Conservation (phyloP, 1,140 invertebrate genomes). For the Meloidogyne exigua region DNA sequence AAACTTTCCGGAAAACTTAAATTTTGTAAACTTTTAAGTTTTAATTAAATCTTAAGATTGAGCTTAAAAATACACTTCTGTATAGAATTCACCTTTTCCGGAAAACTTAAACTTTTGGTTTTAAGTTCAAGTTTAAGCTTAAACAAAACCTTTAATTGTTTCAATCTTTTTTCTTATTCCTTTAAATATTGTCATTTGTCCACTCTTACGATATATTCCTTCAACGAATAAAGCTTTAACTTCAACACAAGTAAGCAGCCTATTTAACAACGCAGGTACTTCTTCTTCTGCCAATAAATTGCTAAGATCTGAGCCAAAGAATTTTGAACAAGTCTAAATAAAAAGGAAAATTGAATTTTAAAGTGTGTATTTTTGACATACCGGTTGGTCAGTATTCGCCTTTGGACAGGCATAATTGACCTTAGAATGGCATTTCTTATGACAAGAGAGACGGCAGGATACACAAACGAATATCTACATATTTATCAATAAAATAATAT, state of each 20-base stretch:
- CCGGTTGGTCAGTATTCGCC: conserved; percentile 47
- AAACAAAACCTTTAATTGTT: conserved; percentile 30
- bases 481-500: not conserved
- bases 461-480: conserved; percentile 80
- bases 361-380: too few species aligned
- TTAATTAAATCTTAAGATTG: too few species aligned
- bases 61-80: too few species aligned
- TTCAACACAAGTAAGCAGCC: conserved; percentile 81
- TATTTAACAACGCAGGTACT: conserved; percentile 80
- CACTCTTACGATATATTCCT: conserved; percentile 88
- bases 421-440: conserved; percentile 86
- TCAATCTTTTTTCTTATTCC: conserved; percentile 52
- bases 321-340: conserved; percentile 63
- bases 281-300: conserved; percentile 71
- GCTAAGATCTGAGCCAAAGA: conserved; percentile 77
- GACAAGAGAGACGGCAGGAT: conserved; percentile 87
- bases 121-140: not conserved
- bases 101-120: too few species aligned
- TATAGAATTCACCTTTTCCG: too few species aligned
- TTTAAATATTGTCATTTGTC: conserved; percentile 64
- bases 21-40: too few species aligned
- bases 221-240: conserved; percentile 85
- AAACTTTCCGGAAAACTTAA: not conserved
- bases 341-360: not conserved
- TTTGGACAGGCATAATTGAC: conserved; percentile 67